Base-by-base conservation (phyloP, 2,797 vertebrate species). In the Chaenodraco wilsoni region DNA sequence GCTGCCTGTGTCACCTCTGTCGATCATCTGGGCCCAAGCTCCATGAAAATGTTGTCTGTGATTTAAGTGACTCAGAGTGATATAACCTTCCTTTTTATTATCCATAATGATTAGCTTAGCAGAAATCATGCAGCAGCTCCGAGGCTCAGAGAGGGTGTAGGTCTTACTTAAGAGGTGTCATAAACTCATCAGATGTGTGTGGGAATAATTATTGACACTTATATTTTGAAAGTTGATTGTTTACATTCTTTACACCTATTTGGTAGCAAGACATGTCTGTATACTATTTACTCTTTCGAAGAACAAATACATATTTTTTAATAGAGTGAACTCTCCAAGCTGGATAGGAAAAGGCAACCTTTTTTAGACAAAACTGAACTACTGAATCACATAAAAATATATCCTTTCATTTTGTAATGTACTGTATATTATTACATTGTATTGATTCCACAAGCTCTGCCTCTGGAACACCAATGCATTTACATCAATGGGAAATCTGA, bases 81-180 rank as follows among this genome's bases (percentile, higher is more conserved):
- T 81, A 84, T 87, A 89, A 87, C 83, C 84, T 74, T 71, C 50
- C 23, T 16, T 14, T 93, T 93, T 90, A 92, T 89, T 79, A 81
- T 83, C 81, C 44, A 77, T 94, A 95, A 95, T 94, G 91, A 95
- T 95, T 95, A 93, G 78, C 94, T 81, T 69, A 66, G 56, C 55
- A 81, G 75, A 70, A 37, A 37, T 37, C 9, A 9, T 72, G 62
- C 23, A 19, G 56, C 43, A 52, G 48, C 58, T 21, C 44, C 0
- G 1, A 33, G 12, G 46, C 19, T 79, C 56, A 57, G 45, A 58
- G 11, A 58, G 4, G 31, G 11, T 12, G 27, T 60, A 56, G 61
- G 19, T 44, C 33, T 37, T 37, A 37, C 33, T 37, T 60, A 58
- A 33, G 10, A 48, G 19, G 57, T 72, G 33, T n/a, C 40, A 78